A percentile compares a stretch with the other conserved stretches of the same genome.
These are phyloP conservation scores for Nebria brevicollis DNA, from an alignment of 2,888 invertebrate species.

Conservation along the genomic window DNA sequence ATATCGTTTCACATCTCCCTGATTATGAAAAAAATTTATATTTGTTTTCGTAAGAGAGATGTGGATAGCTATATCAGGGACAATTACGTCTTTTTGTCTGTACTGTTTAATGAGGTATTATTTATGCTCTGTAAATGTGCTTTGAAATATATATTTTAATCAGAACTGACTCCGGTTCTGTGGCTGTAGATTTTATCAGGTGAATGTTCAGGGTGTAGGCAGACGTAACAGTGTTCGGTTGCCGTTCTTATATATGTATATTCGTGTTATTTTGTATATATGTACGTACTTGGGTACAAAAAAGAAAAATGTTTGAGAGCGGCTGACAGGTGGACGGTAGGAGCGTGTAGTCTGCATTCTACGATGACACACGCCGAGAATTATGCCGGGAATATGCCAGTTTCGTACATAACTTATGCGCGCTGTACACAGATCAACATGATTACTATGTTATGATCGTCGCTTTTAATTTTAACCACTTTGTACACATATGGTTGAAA, in stretches of 20 bases:
- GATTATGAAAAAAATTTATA: too few relatives aligned
- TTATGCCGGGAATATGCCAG: constrained; percentile 32
- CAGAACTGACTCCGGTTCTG: background rate
- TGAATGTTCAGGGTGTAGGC: background rate
- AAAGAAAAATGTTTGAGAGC: background rate
- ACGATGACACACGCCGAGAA: constrained; percentile 35
- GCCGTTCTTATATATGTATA: background rate
- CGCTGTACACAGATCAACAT: constrained; percentile 32
- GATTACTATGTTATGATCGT: constrained; percentile 37
- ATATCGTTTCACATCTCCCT: too few relatives aligned
- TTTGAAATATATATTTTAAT: background rate
- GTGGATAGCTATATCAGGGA: too few relatives aligned
- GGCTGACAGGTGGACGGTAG: constrained; percentile 11
- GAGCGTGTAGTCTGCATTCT: constrained; percentile 33
- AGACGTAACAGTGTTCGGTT: background rate
- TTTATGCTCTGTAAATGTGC: too few relatives aligned
- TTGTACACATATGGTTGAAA: background rate
- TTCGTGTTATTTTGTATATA: background rate
- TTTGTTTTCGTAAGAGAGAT: too few relatives aligned
- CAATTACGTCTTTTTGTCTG: too few relatives aligned
- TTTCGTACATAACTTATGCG: constrained; percentile 31
- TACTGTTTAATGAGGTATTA: too few relatives aligned
- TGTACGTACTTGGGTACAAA: background rate
- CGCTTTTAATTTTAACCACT: constrained; percentile 4
- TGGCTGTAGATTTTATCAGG: background rate